phyloP scores from a whole-genome alignment of 1,140 invertebrate species.

The Melitaea cinxia region DNA sequence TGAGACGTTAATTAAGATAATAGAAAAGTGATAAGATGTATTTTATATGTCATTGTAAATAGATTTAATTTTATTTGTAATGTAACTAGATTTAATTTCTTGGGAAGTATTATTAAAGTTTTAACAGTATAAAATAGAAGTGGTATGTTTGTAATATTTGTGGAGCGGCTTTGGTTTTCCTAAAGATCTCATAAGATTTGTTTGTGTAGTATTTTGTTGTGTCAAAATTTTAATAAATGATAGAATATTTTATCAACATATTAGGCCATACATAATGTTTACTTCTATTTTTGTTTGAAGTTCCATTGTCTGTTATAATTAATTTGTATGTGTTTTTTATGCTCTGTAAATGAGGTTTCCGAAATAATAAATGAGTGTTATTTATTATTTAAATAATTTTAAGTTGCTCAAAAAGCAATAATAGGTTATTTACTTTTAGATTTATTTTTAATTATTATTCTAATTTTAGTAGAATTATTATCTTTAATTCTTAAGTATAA shows the following conservation, averaged over 20 bases:
- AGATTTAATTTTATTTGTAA: conserved; percentile 34
- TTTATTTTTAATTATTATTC: not conserved
- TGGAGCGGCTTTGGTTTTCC: conserved; percentile 77
- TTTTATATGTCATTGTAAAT: conserved; percentile 39
- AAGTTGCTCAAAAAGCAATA: conserved; percentile 44
- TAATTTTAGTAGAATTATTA: conserved; percentile 6
- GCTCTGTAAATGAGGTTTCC: conserved; percentile 46
- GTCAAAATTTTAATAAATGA: conserved; percentile 73
- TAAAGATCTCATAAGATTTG: conserved; percentile 80
- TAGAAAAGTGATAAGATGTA: conserved; percentile 37
- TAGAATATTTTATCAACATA: conserved; percentile 62
- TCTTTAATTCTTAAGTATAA: not conserved
- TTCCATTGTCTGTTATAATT: conserved; percentile 43
- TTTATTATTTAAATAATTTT: conserved; percentile 74
- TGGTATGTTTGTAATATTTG: conserved; percentile 68
- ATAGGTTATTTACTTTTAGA: conserved; percentile 46
- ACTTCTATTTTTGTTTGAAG: conserved; percentile 53
- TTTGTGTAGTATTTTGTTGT: conserved; percentile 80
- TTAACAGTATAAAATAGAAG: conserved; percentile 55
- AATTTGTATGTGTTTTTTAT: conserved; percentile 40
- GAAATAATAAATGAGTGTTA: conserved; percentile 62
- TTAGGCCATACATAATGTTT: conserved; percentile 52
- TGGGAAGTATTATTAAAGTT: conserved; percentile 74
- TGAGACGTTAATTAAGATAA: conserved; percentile 83
- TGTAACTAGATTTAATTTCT: conserved; percentile 32